phyloP scores from a whole-genome alignment of 2,888 invertebrate genomes.

The Chymomyza procnemis region DNA sequence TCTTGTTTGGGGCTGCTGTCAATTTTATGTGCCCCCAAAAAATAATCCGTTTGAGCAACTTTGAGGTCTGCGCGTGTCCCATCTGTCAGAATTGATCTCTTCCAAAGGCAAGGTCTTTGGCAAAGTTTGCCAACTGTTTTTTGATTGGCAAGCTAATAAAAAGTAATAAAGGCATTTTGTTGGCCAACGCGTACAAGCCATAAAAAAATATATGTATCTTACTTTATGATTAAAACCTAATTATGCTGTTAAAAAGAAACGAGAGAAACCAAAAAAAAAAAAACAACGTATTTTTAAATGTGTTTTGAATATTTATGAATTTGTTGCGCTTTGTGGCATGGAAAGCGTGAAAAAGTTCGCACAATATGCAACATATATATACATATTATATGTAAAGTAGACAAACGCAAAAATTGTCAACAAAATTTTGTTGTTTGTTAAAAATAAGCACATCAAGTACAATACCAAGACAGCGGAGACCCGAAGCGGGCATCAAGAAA shows the following conservation, averaged over 20 bases:
- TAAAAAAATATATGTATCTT: conserved; percentile 31
- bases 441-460: conserved; percentile 13
- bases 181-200: conserved; percentile 1
- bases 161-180: conserved; percentile 1
- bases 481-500: too few relatives aligned
- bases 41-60: conserved; percentile 24
- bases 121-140: conserved; percentile 24
- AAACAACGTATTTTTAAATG: conserved; percentile 54
- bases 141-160: conserved; percentile 43
- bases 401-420: conserved; percentile 56
- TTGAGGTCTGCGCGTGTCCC: conserved; percentile 15
- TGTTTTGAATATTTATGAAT: conserved; percentile 69
- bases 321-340: conserved; percentile 22
- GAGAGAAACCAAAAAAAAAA: conserved; percentile 16
- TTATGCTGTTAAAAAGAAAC: conserved; percentile 45
- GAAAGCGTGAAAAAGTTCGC: conserved; percentile 49
- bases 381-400: conserved; percentile 26
- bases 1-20: neutral
- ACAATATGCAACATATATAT: too few relatives aligned
- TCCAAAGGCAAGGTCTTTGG: too few relatives aligned
- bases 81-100: conserved; percentile 63
- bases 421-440: conserved; percentile 60
- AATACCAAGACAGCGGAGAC: conserved; percentile 35
- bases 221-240: conserved; percentile 67
- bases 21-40: conserved; percentile 19